These are phyloP conservation scores for Anoura caudifer DNA, from an alignment of 2,113 vertebrate genomes.

Conservation along the genomic window DNA sequence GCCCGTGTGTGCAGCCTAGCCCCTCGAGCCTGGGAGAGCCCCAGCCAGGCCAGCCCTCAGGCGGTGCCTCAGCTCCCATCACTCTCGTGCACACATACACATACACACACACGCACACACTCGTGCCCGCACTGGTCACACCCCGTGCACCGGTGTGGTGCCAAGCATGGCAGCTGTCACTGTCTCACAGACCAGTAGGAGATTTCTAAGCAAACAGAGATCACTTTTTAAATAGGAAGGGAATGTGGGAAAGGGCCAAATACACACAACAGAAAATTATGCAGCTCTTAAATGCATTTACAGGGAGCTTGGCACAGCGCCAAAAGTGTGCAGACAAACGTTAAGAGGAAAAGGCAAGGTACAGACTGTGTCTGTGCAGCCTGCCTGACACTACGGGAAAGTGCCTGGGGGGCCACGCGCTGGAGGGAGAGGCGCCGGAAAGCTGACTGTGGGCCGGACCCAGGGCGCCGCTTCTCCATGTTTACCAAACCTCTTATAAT, in stretches of 20 bases:
- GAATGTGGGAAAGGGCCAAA: neutral
- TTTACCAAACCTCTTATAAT: neutral
- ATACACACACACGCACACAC: fast-evolving
- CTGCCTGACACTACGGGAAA: neutral
- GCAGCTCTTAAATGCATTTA: neutral
- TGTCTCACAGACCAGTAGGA: neutral
- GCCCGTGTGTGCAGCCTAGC: neutral
- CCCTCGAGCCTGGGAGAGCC: neutral
- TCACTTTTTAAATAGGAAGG: neutral
- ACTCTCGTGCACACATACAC: neutral
- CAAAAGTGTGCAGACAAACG: neutral
- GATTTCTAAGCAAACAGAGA: neutral
- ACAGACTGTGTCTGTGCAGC: neutral
- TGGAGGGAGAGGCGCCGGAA: neutral
- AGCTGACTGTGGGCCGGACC: fast-evolving
- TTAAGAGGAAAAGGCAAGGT: neutral
- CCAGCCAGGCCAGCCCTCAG: neutral
- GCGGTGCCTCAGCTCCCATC: neutral
- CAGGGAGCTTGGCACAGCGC: neutral
- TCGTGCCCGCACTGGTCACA: neutral
- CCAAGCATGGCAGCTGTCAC: neutral
- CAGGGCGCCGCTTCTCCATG: neutral
- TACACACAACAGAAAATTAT: neutral
- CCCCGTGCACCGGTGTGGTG: no score
- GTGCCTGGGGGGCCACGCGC: neutral